Evolutionary conservation across 2,113 vertebrate genomes (phyloP), one percentile per base, ranked within the genome.

Genomic region (Otis tarda): DNA sequence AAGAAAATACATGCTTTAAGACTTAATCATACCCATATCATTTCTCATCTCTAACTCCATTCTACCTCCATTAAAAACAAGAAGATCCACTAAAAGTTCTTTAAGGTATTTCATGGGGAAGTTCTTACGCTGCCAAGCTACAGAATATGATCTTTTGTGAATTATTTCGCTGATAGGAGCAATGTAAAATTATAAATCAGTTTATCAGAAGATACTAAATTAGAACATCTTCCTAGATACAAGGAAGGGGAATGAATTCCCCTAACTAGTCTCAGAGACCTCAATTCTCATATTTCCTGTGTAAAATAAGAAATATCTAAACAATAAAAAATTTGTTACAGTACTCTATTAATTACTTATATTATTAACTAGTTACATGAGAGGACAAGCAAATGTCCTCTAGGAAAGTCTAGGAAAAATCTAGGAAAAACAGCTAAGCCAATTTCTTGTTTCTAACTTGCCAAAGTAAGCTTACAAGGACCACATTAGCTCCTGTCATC

Each of bases 51-150:
- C 6, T 53, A 30, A 53, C 21, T 68, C 15, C 23, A 39, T 39
- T 87, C 24, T 77, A 69, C 20, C 10, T n/a, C 25, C 43, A 64
- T 20, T 76, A 81, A 50, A 67, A 83, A 17, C 7, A 61, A 52
- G 15, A 28, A 19, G 59, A 94, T 33, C 2, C 12, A 67, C 21
- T 89, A 91, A 50, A 84, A 63, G n/a, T 12, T 80, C 65, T 90
- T 90, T 91, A 53, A 87, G 20, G 45, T 90, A 96, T 93, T 96
- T 96, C 12, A 87, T 12, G 20, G 33, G 10, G n/a, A 88, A 57
- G 1, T 76, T 89, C 43, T 93, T 94, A 76, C 92, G 28, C 41
- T 90, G 65, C 23, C 25, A 87, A 43, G 49, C 30, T 84, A 73
- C 89, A 56, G 7, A 94, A 69, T 41, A 70, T 50, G 25, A 59